Evolutionary conservation across 2,888 invertebrate species (phyloP).

Genomic region (Megamerina dolium): DNA sequence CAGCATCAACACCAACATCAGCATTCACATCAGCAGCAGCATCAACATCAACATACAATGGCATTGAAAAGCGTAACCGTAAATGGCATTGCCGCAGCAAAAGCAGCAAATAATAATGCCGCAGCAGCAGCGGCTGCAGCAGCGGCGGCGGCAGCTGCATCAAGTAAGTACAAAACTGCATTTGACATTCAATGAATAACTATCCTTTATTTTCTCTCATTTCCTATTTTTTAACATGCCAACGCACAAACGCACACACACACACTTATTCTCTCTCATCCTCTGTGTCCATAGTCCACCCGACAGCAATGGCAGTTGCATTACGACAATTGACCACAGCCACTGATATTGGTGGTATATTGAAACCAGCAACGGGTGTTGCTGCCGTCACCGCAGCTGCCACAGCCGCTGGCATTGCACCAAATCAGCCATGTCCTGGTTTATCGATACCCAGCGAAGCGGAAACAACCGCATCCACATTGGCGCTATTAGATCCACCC

Average conservation of each 20-base stretch:
- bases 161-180: slow-evolving; percentile 20
- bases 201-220: no score
- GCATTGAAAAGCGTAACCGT: slow-evolving; percentile 24
- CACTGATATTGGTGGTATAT: slow-evolving; percentile 41
- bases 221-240: no score
- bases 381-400: slow-evolving; percentile 38
- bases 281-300: slow-evolving; percentile 34
- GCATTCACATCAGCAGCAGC: slow-evolving; percentile 24
- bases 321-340: slow-evolving; percentile 44
- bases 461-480: slow-evolving; percentile 41
- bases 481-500: slow-evolving; percentile 44
- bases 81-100: slow-evolving; percentile 7
- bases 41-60: slow-evolving; percentile 11
- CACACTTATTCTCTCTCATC: no score
- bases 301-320: slow-evolving; percentile 46
- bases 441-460: slow-evolving; percentile 37
- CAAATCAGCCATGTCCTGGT: slow-evolving; percentile 19
- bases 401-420: slow-evolving; percentile 26
- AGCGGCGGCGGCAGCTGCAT: slow-evolving; percentile 14
- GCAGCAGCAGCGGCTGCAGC: slow-evolving; percentile 14
- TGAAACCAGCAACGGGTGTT: slow-evolving; percentile 44
- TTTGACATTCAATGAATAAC: no score
- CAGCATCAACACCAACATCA: slow-evolving; percentile 13
- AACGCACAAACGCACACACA: no score
- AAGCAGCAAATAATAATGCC: slow-evolving; percentile 20